Evolutionary conservation across 2,797 vertebrate genomes (phyloP), one percentile per base, ranked within the genome.

Genomic region (Otolemur crassicaudatus): DNA sequence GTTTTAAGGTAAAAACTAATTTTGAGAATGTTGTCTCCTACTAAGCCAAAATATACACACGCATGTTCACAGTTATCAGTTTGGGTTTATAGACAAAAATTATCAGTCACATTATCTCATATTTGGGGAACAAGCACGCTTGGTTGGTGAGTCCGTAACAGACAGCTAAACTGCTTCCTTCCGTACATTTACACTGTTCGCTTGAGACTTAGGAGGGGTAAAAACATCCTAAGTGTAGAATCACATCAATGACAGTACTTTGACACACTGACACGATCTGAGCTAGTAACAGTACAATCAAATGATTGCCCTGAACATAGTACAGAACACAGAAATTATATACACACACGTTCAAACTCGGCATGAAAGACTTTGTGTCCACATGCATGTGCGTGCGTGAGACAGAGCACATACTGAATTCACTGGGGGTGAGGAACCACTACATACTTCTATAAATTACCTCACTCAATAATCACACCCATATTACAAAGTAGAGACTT

Each of bases 1-100:
- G 31, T 76, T 93, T 90, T 61, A 92, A 92, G 22, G 25, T 92
- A 70, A 60, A 81, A 77, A 87, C 77, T 94, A 88, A 82, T 75
- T 89, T 95, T 82, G 11, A 93, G 22, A 34, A 88, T 73, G 31
- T 31, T 65, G 2, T 83, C 43, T 91, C 34, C 73, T 92, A 49
- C 11, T 80, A 81, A 85, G 43, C 58, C 23, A 73, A 93, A 83
- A 87, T 31, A 90, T 8, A 93, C 4, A 87, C 25, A 75, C 0
- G 23, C 53, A 53, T 27, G 11, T n/a, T 94, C 20, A n/a, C 88
- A 91, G 31, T 58, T 83, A 79, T 19, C 31, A 87, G 82, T 93
- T 94, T 82, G 75, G 49, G 40, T 65, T 88, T 49, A 86, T 0
- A 80, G 19, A 27, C 79, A 29, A 86, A 94, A 95, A 94, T 70